Conservation (phyloP, 1,140 invertebrate genomes). For the Procambarus clarkii region DNA sequence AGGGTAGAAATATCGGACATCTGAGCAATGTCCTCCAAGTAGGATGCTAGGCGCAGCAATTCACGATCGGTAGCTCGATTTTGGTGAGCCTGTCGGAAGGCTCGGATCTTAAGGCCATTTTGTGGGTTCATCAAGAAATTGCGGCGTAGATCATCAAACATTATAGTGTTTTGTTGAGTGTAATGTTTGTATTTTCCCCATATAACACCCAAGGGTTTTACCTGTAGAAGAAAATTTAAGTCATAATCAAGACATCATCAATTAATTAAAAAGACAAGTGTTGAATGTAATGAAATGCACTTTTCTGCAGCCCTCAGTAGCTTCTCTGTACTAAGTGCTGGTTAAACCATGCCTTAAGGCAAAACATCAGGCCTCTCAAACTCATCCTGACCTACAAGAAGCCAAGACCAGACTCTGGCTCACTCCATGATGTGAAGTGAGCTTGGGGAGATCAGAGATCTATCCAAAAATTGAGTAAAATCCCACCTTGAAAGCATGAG, state of each 20-base stretch:
- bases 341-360: no score
- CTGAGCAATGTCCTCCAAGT: constrained; percentile 89
- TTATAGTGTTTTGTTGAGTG: constrained; percentile 95
- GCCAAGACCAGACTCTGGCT: no score
- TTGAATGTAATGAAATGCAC: no score
- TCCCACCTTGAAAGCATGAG: no score
- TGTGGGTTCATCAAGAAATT: constrained; percentile 99
- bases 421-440: no score
- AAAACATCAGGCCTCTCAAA: no score
- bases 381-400: no score
- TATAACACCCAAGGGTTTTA: constrained; percentile 96
- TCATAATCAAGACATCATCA: background rate
- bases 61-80: constrained; percentile 91
- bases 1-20: constrained; percentile 89
- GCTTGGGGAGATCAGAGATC: no score
- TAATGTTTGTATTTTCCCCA: constrained; percentile 94
- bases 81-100: constrained; percentile 92
- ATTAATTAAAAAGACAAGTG: background rate
- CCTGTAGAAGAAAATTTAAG: constrained; percentile 77
- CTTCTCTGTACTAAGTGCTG: no score
- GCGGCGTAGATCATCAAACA: constrained; percentile 97
- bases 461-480: no score
- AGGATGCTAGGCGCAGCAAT: constrained; percentile 87
- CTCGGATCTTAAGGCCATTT: constrained; percentile 91
- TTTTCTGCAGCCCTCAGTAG: no score